These are phyloP conservation scores for Rhadinocentrus ornatus DNA, from an alignment of 2,797 vertebrate species.

Conservation along the genomic window DNA sequence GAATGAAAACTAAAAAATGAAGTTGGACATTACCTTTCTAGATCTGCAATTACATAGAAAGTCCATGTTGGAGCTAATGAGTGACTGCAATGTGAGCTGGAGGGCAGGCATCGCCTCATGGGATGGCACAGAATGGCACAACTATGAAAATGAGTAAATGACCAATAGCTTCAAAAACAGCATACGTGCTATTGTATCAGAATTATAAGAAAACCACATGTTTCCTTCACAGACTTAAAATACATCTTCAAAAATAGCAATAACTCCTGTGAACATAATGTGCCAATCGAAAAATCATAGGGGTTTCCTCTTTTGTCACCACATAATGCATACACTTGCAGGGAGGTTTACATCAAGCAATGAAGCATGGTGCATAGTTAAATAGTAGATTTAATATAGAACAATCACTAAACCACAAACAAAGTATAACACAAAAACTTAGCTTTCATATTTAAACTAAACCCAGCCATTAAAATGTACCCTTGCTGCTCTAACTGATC, in stretches of 20 bases:
- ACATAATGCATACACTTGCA: background rate
- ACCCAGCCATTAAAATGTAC: background rate
- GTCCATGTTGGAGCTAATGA: background rate
- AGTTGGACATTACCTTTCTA: background rate
- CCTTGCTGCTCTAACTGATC: constrained; percentile 3
- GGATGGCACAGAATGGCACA: background rate
- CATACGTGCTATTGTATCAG: background rate
- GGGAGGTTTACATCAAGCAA: background rate
- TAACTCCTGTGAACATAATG: background rate
- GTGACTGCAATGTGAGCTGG: background rate
- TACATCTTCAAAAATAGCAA: background rate
- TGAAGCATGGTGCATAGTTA: background rate
- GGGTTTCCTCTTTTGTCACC: background rate
- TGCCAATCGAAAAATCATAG: background rate
- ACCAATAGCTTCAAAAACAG: background rate
- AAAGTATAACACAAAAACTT: background rate
- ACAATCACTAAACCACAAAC: background rate
- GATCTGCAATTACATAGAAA: background rate
- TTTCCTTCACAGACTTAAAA: background rate
- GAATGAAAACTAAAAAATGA: background rate
- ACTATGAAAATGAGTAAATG: background rate
- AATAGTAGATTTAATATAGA: background rate
- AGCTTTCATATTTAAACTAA: background rate
- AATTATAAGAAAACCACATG: background rate
- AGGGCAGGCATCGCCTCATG: background rate